Conservation (phyloP, 1,140 invertebrate genomes). For the Geopemphigus sp. region DNA sequence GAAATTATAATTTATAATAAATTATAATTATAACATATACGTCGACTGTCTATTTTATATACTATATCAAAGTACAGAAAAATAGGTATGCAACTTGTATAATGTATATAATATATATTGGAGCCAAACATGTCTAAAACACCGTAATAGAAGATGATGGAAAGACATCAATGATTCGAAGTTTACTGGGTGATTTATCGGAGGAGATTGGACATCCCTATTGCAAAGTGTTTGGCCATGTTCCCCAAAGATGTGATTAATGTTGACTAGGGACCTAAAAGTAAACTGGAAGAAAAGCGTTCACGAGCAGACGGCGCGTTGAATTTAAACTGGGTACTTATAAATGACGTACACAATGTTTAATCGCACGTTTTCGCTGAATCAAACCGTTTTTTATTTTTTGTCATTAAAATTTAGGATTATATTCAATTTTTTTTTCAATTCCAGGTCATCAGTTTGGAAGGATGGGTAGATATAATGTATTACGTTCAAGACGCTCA, state of each 20-base stretch:
- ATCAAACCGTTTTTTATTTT: neutral
- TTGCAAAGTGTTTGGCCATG: conserved; percentile 29
- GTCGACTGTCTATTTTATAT: neutral
- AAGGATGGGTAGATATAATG: conserved; percentile 99
- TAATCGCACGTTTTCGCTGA: no score
- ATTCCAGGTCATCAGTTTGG: conserved; percentile 76
- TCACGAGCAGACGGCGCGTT: neutral
- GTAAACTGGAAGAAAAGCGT: conserved; percentile 5
- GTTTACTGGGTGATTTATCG: conserved; percentile 25
- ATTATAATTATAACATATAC: neutral
- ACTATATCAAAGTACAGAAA: neutral
- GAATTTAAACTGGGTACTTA: conserved; percentile 16
- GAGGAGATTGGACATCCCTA: conserved; percentile 22
- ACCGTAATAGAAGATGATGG: conserved; percentile 6
- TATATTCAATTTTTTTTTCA: conserved; percentile 48
- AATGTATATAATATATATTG: neutral
- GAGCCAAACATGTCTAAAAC: conserved; percentile 28
- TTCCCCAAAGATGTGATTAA: conserved; percentile 30
- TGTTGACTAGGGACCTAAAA: conserved; percentile 13
- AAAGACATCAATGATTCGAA: conserved; percentile 38
- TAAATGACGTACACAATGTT: neutral
- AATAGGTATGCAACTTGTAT: neutral
- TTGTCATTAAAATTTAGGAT: neutral
- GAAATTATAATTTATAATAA: neutral
- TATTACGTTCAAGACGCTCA: conserved; percentile 99